Evolutionary conservation across 2,888 invertebrate genomes (phyloP), one percentile per base, ranked within the genome.

Genomic region (Hirtodrosophila trivittata): DNA sequence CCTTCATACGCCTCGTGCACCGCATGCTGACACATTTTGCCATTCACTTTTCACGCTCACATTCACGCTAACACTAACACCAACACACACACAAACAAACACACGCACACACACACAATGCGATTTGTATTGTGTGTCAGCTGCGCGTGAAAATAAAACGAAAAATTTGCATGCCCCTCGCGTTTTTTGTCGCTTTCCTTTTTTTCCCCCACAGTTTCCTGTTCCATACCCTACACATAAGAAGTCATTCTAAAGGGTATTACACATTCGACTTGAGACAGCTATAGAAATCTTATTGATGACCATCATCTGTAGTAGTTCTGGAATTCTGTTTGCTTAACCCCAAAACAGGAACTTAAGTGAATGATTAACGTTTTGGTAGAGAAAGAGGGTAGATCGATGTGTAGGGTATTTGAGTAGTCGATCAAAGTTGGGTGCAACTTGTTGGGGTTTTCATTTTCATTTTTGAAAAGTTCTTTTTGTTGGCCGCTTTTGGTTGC

Each of bases 61-160:
- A 72, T 32, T 42, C 56, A 72, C 59, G 55, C 38, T 10, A 9
- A 46, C 45, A 43, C 41, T 1, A 18, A 25, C 42, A 28, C 14
- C n/a, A 13, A 39, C 43, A 45, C 42, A 41, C 50, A 33, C 47
- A 43, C 33, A 42, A 18, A 14, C 25, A 39, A 9, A 30, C 16
- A 35, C 32, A 37, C 45, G 46, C 42, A 64, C 32, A 51, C 28
- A 55, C 30, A 54, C 7, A 30, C 5, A 38, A 7, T 28, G 30
- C 30, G 70, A 26, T 66, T 64, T 66, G 64, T 47, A 38, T 50
- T 57, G 54, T 78, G 74, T 80, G 72, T 66, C 80, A 83, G 80
- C 80, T 81, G 84, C 76, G 82, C 80, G 80, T 71, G 80, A 80
- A 76, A 78, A 82, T 83, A 76, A 74, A 74, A 68, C 66, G 65